These are phyloP conservation scores for Metellina segmentata DNA, from an alignment of 2,888 invertebrate genomes.

Conservation along the genomic window DNA sequence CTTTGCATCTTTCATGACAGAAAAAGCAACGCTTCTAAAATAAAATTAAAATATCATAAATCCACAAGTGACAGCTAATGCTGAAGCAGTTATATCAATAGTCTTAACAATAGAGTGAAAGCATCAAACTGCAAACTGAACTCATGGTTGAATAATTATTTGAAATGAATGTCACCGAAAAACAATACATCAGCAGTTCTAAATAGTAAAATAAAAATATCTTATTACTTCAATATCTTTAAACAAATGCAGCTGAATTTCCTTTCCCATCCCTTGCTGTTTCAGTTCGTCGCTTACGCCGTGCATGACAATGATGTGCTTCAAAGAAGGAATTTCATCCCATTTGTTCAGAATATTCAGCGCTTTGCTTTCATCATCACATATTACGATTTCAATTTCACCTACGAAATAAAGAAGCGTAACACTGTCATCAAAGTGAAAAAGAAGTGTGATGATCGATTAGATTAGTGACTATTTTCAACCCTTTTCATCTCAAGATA, in stretches of 20 bases:
- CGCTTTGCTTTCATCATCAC: conserved; percentile 94
- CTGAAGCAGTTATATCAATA: no score
- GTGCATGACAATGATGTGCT: conserved; percentile 90
- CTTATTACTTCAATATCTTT: conserved; percentile 87
- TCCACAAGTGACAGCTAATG: no score
- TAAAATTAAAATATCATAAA: no score
- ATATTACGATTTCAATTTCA: conserved; percentile 87
- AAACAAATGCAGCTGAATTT: conserved; percentile 90
- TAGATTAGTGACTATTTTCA: no score
- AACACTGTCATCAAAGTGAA: no score
- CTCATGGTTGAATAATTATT: background rate
- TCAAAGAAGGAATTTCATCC: conserved; percentile 86
- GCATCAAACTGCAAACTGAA: no score
- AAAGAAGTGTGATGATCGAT: no score
- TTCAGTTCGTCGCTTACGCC: conserved; percentile 89
- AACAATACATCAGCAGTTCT: background rate
- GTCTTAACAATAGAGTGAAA: no score
- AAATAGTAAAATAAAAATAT: background rate
- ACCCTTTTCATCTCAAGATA: no score
- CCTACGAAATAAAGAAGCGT: conserved; percentile 20
- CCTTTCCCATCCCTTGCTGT: conserved; percentile 90
- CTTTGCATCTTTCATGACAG: no score
- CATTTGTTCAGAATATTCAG: conserved; percentile 91
- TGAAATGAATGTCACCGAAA: background rate
- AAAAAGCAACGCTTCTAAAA: no score